phyloP scores from a whole-genome alignment of 2,113 vertebrate species.

The Otocyon megalotis region DNA sequence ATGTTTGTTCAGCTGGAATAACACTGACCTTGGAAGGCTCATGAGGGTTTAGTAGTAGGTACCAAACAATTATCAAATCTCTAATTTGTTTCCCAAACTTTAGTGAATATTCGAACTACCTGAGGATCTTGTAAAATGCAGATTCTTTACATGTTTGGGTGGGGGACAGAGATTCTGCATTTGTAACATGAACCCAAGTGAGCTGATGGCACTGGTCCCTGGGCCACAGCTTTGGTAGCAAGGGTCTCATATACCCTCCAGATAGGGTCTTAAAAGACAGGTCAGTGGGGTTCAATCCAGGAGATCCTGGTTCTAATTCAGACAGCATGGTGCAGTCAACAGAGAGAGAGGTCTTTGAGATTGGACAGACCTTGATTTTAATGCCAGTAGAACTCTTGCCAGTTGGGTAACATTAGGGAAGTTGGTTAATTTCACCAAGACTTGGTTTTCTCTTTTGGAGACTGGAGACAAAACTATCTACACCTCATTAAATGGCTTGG shows the following conservation, averaged over 20 bases:
- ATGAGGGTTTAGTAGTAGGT: not conserved
- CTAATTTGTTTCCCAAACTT: not conserved
- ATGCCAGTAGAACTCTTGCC: not conserved
- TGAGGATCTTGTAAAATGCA: not conserved
- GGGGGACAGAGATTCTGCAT: not conserved
- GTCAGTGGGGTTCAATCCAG: not conserved
- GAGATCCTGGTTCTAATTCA: not conserved
- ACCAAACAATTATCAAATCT: not conserved
- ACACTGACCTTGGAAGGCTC: not conserved
- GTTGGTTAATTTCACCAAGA: not conserved
- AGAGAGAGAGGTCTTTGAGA: not conserved
- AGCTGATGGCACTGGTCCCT: not conserved
- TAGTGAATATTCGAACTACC: not conserved
- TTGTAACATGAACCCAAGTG: not conserved
- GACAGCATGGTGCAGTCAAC: not conserved
- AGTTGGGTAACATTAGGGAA: not conserved
- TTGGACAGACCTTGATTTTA: not conserved
- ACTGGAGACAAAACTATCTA: not conserved
- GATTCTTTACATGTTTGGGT: not conserved
- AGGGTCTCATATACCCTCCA: not conserved
- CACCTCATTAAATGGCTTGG: not conserved
- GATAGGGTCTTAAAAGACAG: not conserved
- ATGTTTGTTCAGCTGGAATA: not conserved
- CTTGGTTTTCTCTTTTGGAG: constrained; percentile 8
- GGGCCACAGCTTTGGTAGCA: not conserved